phyloP scores from a whole-genome alignment of 2,888 invertebrate genomes.

The Diaperis boleti region DNA sequence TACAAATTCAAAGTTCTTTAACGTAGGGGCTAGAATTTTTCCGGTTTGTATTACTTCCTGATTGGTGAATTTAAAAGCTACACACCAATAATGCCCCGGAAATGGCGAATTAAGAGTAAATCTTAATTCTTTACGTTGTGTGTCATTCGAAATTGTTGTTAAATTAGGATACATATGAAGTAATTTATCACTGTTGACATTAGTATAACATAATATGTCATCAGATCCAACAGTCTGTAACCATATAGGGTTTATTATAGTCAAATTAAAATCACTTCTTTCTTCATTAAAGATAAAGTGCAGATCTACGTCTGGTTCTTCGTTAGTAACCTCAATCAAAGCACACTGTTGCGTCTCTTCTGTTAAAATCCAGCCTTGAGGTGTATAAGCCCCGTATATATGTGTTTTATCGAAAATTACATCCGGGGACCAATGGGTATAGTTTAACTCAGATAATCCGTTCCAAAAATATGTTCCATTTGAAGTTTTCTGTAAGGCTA shows the following conservation, averaged over 20 bases:
- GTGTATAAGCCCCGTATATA: neutral
- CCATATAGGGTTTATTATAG: neutral
- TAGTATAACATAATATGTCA: neutral
- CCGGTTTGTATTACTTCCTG: neutral
- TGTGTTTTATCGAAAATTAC: neutral
- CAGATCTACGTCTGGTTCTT: neutral
- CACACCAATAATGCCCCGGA: constrained; percentile 6
- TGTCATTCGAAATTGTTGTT: no score
- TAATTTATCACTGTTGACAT: no score
- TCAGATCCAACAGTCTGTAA: neutral
- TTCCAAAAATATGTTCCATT: neutral
- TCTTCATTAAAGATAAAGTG: neutral
- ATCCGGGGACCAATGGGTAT: constrained; percentile 2
- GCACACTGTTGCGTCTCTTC: no score
- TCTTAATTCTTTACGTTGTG: no score
- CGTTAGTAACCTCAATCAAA: no score
- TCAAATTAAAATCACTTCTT: neutral
- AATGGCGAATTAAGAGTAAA: neutral
- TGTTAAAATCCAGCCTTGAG: neutral
- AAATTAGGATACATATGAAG: no score
- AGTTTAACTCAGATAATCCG: neutral
- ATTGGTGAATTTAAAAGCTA: neutral
- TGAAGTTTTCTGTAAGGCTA: neutral
- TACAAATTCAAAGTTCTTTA: neutral
- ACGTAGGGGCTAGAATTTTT: neutral